Base-by-base conservation (phyloP, 1,140 invertebrate genomes). In the Asbolus verrucosus region DNA sequence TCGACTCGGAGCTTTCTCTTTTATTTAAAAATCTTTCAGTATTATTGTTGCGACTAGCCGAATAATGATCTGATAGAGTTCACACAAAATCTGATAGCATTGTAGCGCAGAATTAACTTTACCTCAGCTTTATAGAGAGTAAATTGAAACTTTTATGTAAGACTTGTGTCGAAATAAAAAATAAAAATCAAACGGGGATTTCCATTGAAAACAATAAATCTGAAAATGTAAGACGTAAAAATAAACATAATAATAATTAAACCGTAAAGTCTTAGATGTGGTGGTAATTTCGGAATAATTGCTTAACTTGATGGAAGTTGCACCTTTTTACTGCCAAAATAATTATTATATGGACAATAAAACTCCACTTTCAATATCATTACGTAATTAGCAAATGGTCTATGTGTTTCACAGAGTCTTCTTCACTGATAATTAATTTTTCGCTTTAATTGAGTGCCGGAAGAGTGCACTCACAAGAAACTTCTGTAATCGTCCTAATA, bases 401-500 rank as follows among this genome's bases (percentile, higher is more conserved):
- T n/a, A 46, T n/a, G 9, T 8, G 15, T 13, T 4, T 39, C 9
- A 1, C 38, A 39, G 13, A 15, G 11, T 39, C 14, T 39, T 39
- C 14, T 38, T 38, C 11, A 38, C n/a, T 39, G 9, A 14, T 39
- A 39, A 39, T 39, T 39, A n/a, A n/a, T n/a, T n/a, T n/a, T n/a
- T n/a, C n/a, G n/a, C n/a, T n/a, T n/a, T n/a, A n/a, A n/a, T n/a
- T n/a, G n/a, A n/a, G n/a, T n/a, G n/a, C n/a, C n/a, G n/a, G n/a
- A n/a, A n/a, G n/a, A n/a, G n/a, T n/a, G n/a, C n/a, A n/a, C n/a
- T n/a, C n/a, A n/a, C n/a, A n/a, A n/a, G n/a, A n/a, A n/a, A n/a
- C n/a, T n/a, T n/a, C n/a, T n/a, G n/a, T 54, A 54, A 54, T 30
- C 21, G 46, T n/a, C 46, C 43, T 21, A 50, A 50, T 50, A 50